phyloP scores from a whole-genome alignment of 2,888 invertebrate genomes.

The Ctena decussata region DNA sequence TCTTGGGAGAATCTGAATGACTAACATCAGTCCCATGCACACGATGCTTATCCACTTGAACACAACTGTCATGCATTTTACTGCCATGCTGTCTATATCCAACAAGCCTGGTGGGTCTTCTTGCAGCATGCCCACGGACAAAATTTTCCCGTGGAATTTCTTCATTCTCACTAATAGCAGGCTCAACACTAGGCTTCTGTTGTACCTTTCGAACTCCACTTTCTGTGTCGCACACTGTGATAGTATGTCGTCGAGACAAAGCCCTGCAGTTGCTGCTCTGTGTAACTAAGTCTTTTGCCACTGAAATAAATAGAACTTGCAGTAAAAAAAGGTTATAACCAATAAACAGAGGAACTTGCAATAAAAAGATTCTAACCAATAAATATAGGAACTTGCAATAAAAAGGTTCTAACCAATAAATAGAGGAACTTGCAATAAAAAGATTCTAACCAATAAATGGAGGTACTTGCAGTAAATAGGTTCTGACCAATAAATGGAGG shows the following conservation, averaged over 20 bases:
- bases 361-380: too few species aligned
- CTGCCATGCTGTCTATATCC: slow-evolving; percentile 55
- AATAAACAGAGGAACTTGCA: too few species aligned
- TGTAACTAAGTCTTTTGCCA: slow-evolving; percentile 45
- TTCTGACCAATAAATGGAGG: too few species aligned
- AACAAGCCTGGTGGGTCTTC: slow-evolving; percentile 53
- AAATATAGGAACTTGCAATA: too few species aligned
- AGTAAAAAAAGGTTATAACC: too few species aligned
- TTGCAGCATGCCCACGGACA: slow-evolving; percentile 44
- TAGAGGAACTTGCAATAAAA: too few species aligned
- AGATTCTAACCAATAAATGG: too few species aligned
- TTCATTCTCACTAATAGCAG: slow-evolving; percentile 46
- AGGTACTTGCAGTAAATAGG: too few species aligned
- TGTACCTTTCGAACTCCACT: slow-evolving; percentile 44
- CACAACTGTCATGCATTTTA: slow-evolving; percentile 37
- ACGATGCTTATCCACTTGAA: background rate
- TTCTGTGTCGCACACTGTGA: slow-evolving; percentile 49
- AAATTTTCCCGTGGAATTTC: slow-evolving; percentile 8
- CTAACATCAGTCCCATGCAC: slow-evolving; percentile 15
- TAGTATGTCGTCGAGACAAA: slow-evolving; percentile 52
- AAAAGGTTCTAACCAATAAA: too few species aligned
- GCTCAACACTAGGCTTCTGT: slow-evolving; percentile 41
- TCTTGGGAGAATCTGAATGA: slow-evolving; percentile 25
- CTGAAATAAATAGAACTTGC: slow-evolving; percentile 30
- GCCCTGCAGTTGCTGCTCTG: slow-evolving; percentile 37